Evolutionary conservation across 2,797 vertebrate species (phyloP).

Genomic region (Hypotaenidia philippensis): DNA sequence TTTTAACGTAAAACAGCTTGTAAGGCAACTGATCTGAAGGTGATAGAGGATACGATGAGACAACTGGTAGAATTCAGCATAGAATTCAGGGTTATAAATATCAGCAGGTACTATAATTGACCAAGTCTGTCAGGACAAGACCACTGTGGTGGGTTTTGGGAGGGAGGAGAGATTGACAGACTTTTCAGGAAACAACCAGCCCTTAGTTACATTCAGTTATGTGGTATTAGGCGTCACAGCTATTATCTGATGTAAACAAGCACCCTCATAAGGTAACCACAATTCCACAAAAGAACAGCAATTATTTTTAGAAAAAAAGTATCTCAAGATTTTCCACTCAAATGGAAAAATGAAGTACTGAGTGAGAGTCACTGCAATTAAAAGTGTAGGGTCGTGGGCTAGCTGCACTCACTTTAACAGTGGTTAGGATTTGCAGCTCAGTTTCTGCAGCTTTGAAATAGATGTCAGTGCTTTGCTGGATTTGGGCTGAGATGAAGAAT

Average conservation of each 20-base stretch:
- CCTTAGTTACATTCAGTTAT: background rate
- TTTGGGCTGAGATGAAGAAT: background rate
- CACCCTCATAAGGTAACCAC: background rate
- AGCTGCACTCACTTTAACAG: background rate
- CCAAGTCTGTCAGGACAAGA: background rate
- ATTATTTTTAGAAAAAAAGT: background rate
- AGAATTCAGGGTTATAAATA: background rate
- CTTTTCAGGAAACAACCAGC: background rate
- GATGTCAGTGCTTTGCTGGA: background rate
- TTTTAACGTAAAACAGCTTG: background rate
- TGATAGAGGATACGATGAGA: background rate
- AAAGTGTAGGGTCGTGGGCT: background rate
- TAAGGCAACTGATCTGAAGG: background rate
- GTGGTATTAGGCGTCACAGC: background rate
- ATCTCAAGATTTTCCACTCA: background rate
- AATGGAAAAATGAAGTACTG: conserved; percentile 12
- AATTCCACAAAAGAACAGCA: background rate
- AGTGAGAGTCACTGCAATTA: background rate
- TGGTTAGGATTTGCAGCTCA: background rate
- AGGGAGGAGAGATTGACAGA: background rate
- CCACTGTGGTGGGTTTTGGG: background rate
- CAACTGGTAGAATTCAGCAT: background rate
- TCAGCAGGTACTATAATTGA: background rate
- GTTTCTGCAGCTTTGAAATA: background rate
- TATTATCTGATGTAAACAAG: background rate